These are phyloP conservation scores for Epirrhoe alternata DNA, from an alignment of 2,888 invertebrate species.

Conservation along the genomic window DNA sequence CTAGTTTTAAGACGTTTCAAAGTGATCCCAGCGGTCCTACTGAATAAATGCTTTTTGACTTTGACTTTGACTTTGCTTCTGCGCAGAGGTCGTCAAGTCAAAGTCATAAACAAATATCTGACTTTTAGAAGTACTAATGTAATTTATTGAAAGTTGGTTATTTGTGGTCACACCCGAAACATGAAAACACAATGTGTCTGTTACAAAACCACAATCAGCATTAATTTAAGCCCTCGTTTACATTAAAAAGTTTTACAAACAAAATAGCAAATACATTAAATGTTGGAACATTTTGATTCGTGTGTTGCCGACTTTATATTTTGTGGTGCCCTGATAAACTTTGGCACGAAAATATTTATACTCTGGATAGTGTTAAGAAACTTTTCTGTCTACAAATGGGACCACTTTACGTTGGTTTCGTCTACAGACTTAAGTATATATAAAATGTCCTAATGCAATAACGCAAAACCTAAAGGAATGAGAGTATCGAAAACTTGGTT, in stretches of 20 bases:
- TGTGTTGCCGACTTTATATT: conserved; percentile 20
- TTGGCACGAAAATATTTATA: conserved; percentile 17
- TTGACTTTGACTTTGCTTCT: no score
- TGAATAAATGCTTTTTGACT: no score
- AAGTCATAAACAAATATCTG: background rate
- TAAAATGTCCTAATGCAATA: background rate
- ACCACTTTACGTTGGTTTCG: background rate
- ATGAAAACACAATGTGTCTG: background rate
- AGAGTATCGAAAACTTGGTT: no score
- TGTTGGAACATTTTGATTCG: conserved; percentile 12
- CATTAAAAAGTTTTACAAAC: background rate
- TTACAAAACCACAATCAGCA: background rate
- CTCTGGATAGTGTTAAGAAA: conserved; percentile 11
- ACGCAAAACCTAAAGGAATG: no score
- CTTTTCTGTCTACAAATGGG: conserved; percentile 9
- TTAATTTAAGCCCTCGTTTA: background rate
- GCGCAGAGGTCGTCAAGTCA: background rate
- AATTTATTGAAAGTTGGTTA: background rate
- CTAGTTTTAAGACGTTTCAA: no score
- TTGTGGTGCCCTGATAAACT: conserved; percentile 18
- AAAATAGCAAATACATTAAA: background rate
- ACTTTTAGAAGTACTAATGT: background rate
- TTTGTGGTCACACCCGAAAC: background rate
- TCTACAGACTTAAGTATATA: background rate
- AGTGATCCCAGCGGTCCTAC: no score